Conservation (phyloP, 2,113 vertebrate species). For the Aegypius monachus region DNA sequence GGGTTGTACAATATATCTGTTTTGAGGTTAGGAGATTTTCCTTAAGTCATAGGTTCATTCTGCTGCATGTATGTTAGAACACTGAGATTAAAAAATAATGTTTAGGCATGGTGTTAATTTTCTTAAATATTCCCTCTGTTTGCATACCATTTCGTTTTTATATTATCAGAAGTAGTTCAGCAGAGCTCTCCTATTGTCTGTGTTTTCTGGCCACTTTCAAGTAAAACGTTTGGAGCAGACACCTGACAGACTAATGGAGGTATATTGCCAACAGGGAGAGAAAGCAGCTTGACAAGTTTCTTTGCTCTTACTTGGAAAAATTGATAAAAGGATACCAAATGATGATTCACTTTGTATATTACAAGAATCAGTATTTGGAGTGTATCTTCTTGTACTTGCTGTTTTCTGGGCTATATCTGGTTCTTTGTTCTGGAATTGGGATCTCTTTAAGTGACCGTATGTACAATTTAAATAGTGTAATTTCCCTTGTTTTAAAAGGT, state of each 20-base stretch:
- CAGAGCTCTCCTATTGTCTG: not conserved
- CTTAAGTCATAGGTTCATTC: not conserved
- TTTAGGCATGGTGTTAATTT: not conserved
- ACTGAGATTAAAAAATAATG: not conserved
- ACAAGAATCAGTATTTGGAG: not conserved
- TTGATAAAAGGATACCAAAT: not conserved
- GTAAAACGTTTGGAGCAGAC: not conserved
- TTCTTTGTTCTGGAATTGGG: not conserved
- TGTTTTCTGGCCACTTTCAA: not conserved
- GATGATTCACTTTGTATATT: not conserved
- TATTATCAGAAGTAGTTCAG: not conserved
- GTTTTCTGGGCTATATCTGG: not conserved
- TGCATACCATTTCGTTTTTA: not conserved
- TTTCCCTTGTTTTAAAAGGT: not conserved
- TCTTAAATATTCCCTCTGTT: not conserved
- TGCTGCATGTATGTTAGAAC: not conserved
- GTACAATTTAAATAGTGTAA: not conserved
- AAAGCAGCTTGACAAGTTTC: not conserved
- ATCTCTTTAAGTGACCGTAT: not conserved
- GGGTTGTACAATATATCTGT: not conserved
- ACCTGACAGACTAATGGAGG: not conserved
- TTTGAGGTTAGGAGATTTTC: not conserved
- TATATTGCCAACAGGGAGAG: not conserved
- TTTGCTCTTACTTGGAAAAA: not conserved
- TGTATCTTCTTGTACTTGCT: not conserved